Evolutionary conservation across 23 tunicate genomes (phyloP).

Genomic region (Clavelina lepadiformis): DNA sequence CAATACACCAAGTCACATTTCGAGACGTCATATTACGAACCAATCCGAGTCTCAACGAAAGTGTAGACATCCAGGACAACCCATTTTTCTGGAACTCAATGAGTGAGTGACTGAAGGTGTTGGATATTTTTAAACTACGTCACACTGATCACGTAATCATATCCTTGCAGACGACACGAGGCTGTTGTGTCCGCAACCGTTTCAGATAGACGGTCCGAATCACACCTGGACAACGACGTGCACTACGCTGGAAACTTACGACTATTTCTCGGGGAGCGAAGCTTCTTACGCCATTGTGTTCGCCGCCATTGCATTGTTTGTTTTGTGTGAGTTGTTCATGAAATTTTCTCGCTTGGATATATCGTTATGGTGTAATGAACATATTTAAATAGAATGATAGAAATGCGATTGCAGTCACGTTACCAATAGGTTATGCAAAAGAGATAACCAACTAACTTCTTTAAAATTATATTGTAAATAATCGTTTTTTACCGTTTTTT

Average conservation of each 20-base stretch:
- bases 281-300: constrained; percentile 51
- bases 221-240: constrained; percentile 45
- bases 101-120: neutral
- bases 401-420: too few species aligned
- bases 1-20: constrained; percentile 11
- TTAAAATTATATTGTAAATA: too few species aligned
- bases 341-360: neutral
- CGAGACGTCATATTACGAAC: constrained; percentile 82
- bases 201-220: constrained; percentile 23
- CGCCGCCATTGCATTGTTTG: constrained; percentile 51
- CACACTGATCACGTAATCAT: neutral
- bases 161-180: constrained; percentile 32
- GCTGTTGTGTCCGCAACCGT: constrained; percentile 61
- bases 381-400: too few species aligned
- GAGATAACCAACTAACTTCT: too few species aligned
- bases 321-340: constrained; percentile 29
- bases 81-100: constrained; percentile 35
- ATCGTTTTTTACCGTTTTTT: too few species aligned
- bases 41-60: constrained; percentile 39
- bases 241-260: constrained; percentile 43
- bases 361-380: too few species aligned
- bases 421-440: too few species aligned
- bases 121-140: neutral
- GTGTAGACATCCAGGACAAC: constrained; percentile 40
- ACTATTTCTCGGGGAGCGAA: constrained; percentile 69